Percentiles rank a stretch among this genome's conserved stretches.
These are phyloP conservation scores for Ceratina calcarata DNA, from an alignment of 1,140 invertebrate genomes.

Conservation along the genomic window DNA sequence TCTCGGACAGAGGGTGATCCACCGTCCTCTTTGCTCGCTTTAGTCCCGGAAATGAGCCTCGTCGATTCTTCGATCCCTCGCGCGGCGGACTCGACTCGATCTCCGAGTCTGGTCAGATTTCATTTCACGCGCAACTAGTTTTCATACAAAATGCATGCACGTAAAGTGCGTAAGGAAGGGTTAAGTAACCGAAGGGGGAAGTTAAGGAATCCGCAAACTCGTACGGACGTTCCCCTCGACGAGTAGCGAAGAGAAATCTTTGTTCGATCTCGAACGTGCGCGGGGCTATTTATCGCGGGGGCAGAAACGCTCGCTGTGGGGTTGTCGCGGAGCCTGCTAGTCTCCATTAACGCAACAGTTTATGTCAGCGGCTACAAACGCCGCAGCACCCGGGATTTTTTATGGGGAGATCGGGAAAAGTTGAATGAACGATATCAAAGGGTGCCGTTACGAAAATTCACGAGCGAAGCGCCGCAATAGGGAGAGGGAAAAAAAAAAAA, in stretches of 20 bases:
- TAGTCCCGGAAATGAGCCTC: too few relatives aligned
- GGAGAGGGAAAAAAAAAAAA: constrained; percentile 15
- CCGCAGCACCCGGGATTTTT: constrained; percentile 35
- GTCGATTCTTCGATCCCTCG: too few relatives aligned
- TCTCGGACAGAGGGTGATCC: background rate
- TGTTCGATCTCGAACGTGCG: background rate
- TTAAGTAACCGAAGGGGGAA: background rate
- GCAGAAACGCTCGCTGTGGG: background rate
- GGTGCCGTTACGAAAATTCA: constrained; percentile 49
- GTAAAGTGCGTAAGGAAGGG: background rate
- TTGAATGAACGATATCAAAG: constrained; percentile 52
- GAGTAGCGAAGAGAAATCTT: constrained; percentile 10
- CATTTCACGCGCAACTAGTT: too few relatives aligned
- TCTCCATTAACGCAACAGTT: constrained; percentile 53
- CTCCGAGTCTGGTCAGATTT: too few relatives aligned
- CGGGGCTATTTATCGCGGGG: constrained; percentile 23
- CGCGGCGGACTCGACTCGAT: too few relatives aligned
- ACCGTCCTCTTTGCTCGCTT: too few relatives aligned
- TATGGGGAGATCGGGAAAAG: constrained; percentile 49
- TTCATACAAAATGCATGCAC: background rate
- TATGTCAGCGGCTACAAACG: constrained; percentile 48
- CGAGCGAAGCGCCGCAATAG: constrained; percentile 35
- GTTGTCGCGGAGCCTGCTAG: constrained; percentile 30
- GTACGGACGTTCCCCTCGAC: constrained; percentile 11
- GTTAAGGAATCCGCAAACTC: background rate